These are phyloP conservation scores for Acanthurus lineatus DNA, from an alignment of 2,797 vertebrate species.

Conservation along the genomic window DNA sequence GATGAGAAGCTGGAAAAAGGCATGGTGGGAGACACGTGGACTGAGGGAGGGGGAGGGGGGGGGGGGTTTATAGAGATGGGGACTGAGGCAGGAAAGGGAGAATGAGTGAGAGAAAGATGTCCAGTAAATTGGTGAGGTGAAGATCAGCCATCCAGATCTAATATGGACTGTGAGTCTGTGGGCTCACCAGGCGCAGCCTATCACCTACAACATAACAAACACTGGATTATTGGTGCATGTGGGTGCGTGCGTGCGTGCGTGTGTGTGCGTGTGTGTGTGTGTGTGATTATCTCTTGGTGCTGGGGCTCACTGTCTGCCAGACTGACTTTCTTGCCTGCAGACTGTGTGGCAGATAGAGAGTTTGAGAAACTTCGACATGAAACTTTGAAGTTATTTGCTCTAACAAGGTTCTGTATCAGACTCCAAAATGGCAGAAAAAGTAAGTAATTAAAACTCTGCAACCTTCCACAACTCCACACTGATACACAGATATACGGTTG, in stretches of 20 bases:
- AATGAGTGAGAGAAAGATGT: conserved; percentile 21
- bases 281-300: conserved; percentile 30
- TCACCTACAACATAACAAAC: conserved; percentile 57
- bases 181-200: conserved; percentile 44
- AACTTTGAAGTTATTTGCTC: conserved; percentile 16
- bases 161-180: conserved; percentile 44
- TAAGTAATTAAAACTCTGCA: not conserved
- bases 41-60: not conserved
- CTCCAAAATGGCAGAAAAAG: not conserved
- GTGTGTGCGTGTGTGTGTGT: not conserved
- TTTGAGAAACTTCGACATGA: conserved; percentile 20
- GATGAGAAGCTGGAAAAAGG: conserved; percentile 2
- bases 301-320: conserved; percentile 15
- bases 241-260: conserved; percentile 10
- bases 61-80: conserved; percentile 23
- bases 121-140: conserved; percentile 56
- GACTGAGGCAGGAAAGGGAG: conserved; percentile 13
- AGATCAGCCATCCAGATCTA: conserved; percentile 60
- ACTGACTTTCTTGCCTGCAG: conserved; percentile 12
- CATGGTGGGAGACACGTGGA: not conserved
- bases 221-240: conserved; percentile 45
- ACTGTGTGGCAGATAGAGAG: conserved; percentile 25
- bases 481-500: too few relatives aligned
- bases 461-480: not conserved
- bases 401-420: conserved; percentile 11